Evolutionary conservation across 2,888 invertebrate genomes (phyloP).

Genomic region (Barypeithes pellucidus): DNA sequence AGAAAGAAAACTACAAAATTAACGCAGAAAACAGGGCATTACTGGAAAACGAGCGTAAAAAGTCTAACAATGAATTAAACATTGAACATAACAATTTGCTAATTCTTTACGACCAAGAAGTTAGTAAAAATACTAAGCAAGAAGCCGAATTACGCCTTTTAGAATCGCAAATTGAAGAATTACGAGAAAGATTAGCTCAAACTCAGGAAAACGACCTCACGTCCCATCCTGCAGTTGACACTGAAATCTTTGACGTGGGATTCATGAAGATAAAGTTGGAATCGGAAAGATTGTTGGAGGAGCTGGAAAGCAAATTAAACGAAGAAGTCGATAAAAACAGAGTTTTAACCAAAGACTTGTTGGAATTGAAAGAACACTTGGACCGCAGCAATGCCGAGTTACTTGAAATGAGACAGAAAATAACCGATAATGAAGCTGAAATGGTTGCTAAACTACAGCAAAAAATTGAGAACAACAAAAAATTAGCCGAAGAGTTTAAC

Average conservation of each 20-base stretch:
- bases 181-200: not conserved
- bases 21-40: slow-evolving; percentile 42
- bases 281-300: slow-evolving; percentile 17
- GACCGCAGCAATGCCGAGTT: slow-evolving; percentile 22
- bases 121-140: slow-evolving; percentile 24
- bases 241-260: slow-evolving; percentile 15
- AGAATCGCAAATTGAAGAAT: too few relatives aligned
- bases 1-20: slow-evolving; percentile 46
- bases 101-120: slow-evolving; percentile 20
- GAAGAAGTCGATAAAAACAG: slow-evolving; percentile 27
- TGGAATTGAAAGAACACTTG: slow-evolving; percentile 8
- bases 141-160: too few relatives aligned
- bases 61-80: slow-evolving; percentile 43
- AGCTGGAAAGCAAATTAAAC: slow-evolving; percentile 30
- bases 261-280: slow-evolving; percentile 24
- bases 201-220: slow-evolving; percentile 11
- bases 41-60: slow-evolving; percentile 41
- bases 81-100: slow-evolving; percentile 32
- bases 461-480: slow-evolving; percentile 6
- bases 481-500: slow-evolving; percentile 17
- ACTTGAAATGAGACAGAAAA: slow-evolving; percentile 24
- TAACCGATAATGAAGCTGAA: slow-evolving; percentile 17
- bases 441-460: slow-evolving; percentile 28
- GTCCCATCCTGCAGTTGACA: not conserved
- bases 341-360: slow-evolving; percentile 1